Base-by-base conservation (phyloP, 2,888 invertebrate genomes). In the Troides aeacus region DNA sequence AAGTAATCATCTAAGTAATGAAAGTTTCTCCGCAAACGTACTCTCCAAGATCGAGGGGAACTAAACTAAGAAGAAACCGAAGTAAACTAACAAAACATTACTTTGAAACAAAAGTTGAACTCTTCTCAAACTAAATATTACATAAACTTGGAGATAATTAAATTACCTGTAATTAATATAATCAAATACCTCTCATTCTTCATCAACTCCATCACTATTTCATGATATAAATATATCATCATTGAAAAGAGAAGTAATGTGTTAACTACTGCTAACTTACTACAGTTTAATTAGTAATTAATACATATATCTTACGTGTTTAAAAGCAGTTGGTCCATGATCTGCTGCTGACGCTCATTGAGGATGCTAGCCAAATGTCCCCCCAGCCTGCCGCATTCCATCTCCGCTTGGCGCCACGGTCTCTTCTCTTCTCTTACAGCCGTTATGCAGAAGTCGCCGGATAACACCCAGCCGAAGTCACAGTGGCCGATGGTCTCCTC, bases 291-390 rank as follows among this genome's bases (percentile, higher is more conserved):
- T 39, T 10, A 10, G 7, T 39, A 39, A 10, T 7, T 39, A 39
- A 39, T 39, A 39, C 39, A 39, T 39, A 39, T 7, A 39, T 39
- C 92, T 93, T 79, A 95, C 95, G 95, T 95, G 81, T 95, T 93
- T 64, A 94, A 83, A 57, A 96, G 87, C 72, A 96, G 84, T 76
- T 93, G 93, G 83, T 96, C 95, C 77, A 96, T 87, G 46, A 94
- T 85, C 60, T 89, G 90, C 80, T 96, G 96, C 64, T 95, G 94
- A 63, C 93, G 87, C 70, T 95, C 94, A 73, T 93, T 94, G 56
- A 94, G 86, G 63, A 96, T 92, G 76, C 95, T 95, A 5, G 94
- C 94, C 23, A 96, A 90, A 81, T 96, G 96, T 0, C 96, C 96
- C 0, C 95, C 95, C 23, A 93, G 81, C 70, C 93, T 86, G 5